Evolutionary conservation across 2,113 vertebrate species (phyloP), one percentile per base, ranked within the genome.

Genomic region (Hemichromis elongatus): DNA sequence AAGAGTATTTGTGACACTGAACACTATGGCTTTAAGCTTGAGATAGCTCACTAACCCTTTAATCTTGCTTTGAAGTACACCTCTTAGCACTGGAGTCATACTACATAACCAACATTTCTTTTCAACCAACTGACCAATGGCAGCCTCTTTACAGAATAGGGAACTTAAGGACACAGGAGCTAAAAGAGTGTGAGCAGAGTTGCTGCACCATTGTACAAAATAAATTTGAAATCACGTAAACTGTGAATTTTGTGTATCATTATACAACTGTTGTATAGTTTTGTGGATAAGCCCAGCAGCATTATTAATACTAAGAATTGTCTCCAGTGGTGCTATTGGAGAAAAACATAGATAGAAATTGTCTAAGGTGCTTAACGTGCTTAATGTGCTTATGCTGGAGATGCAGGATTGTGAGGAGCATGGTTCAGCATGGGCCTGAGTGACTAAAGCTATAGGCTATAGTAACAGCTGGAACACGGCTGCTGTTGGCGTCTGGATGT

Each of bases 381-480:
- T 53, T 33, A 6, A 33, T 6, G 5, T 61, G 61, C 80, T 57
- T 82, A 86, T 84, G 86, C 73, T 42, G 53, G 73, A 79, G 80
- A 88, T 68, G 68, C 37, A 59, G 56, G 47, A 9, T 85, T 68
- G 88, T 73, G 86, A 80, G 80, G 33, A 83, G 88, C 80, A 73
- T 83, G 85, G 90, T 89, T 86, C 85, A 86, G 86, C 79, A 53
- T 89, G 82, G 68, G 89, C 81, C 80, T 85, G 79, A 90, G 89
- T 90, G 92, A 91, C 93, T 87, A 70, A 91, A 52, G 83, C 86
- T 68, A 47, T 73, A 54, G 80, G 80, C 86, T 88, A 90, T 93
- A 93, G 93, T 94, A 94, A 95, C 93, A 95, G 93, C 94, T 94
- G 93, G 91, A 91, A 66, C 83, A 24, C 82, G 86, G 91, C 92